These are phyloP conservation scores for Idaea dimidiata DNA, from an alignment of 2,888 invertebrate species.

Conservation along the genomic window DNA sequence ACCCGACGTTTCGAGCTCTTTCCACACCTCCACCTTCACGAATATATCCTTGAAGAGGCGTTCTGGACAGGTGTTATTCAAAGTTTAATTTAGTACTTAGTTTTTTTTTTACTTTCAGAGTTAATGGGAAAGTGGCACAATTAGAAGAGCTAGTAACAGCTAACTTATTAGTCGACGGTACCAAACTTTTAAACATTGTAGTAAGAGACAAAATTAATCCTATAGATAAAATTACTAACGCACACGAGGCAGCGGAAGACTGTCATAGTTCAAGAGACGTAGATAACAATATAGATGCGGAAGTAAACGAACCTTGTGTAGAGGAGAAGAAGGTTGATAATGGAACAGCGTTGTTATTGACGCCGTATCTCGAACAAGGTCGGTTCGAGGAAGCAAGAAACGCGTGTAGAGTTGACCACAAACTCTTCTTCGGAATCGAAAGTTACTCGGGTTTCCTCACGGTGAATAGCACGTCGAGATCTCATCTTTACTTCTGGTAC, in stretches of 20 bases:
- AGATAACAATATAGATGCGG: constrained; percentile 24
- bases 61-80: not conserved
- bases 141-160: not conserved
- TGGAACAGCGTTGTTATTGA: constrained; percentile 58
- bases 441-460: constrained; percentile 82
- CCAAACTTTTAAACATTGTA: not conserved
- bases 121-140: not conserved
- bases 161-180: not conserved
- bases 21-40: too few relatives aligned
- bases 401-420: constrained; percentile 48
- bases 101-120: not conserved
- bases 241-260: constrained; percentile 17
- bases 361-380: constrained; percentile 59
- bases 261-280: constrained; percentile 24
- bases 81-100: not conserved
- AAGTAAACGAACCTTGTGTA: constrained; percentile 23
- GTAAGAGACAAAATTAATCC: constrained; percentile 14
- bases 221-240: constrained; percentile 6
- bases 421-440: constrained; percentile 57
- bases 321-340: constrained; percentile 36
- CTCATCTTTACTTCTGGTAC: constrained; percentile 93
- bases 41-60: too few relatives aligned
- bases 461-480: constrained; percentile 86
- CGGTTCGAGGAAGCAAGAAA: constrained; percentile 58
- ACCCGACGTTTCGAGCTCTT: too few relatives aligned